A percentile compares a stretch with the other conserved stretches of the same genome.
These are phyloP conservation scores for Chaetodon trifasciatus DNA, from an alignment of 2,797 vertebrate species.

Conservation along the genomic window DNA sequence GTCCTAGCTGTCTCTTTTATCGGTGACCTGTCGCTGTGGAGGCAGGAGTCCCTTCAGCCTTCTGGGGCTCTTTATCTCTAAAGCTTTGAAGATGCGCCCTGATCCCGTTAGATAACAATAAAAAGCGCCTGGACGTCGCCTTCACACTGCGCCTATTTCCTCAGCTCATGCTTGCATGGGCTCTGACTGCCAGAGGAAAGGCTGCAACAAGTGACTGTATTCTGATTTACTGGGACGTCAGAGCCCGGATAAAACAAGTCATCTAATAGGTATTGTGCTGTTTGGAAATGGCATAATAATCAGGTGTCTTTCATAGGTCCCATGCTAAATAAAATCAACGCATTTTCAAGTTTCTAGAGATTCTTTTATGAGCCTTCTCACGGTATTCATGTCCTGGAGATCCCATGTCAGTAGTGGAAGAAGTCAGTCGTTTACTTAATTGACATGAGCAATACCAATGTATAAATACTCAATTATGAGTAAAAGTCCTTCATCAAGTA, in stretches of 20 bases:
- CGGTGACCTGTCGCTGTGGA: slow-evolving; percentile 73
- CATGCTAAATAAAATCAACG: not conserved
- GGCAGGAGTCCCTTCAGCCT: slow-evolving; percentile 66
- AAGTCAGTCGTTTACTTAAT: not conserved
- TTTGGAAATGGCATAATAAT: not conserved
- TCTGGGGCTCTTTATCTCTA: slow-evolving; percentile 74
- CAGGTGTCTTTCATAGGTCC: not conserved
- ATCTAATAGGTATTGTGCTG: not conserved
- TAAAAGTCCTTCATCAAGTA: not conserved
- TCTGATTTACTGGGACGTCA: not conserved
- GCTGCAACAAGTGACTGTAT: slow-evolving; percentile 11
- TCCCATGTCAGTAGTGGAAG: not conserved
- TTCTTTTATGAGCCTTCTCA: not conserved
- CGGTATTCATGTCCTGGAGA: not conserved
- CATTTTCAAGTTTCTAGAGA: not conserved
- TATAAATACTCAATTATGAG: not conserved
- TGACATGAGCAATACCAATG: not conserved
- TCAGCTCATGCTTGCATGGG: slow-evolving; percentile 38
- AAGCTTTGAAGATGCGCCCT: slow-evolving; percentile 77
- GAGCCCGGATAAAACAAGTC: not conserved
- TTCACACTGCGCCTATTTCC: slow-evolving; percentile 82
- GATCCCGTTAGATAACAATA: slow-evolving; percentile 79
- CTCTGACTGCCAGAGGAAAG: slow-evolving; percentile 5
- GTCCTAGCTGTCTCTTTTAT: slow-evolving; percentile 77
- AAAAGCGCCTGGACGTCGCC: slow-evolving; percentile 59